Evolutionary conservation across 53 echinoderm and acorn worm genomes (phyloP).

Genomic region (Apostichopus leukothele): DNA sequence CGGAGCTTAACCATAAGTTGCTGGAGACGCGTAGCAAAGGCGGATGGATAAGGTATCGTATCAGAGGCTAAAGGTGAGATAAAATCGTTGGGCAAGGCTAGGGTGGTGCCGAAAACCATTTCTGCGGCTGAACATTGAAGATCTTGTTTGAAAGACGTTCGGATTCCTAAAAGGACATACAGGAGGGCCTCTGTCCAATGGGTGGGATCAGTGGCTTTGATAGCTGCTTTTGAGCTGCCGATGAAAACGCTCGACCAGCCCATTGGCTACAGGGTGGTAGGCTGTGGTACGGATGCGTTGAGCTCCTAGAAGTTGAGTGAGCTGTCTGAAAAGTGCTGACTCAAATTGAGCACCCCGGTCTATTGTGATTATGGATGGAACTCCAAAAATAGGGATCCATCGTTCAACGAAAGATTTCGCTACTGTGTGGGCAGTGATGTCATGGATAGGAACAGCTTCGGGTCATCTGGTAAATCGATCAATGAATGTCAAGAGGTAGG

Average conservation of each 20-base stretch:
- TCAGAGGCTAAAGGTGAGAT: background rate
- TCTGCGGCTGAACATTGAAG: constrained; percentile 31
- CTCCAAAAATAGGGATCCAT: constrained; percentile 38
- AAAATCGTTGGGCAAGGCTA: constrained; percentile 24
- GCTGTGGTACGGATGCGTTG: constrained; percentile 23
- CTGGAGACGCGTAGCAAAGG: background rate
- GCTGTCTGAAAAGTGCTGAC: constrained; percentile 29
- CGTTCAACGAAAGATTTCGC: constrained; percentile 20
- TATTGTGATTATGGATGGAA: constrained; percentile 23
- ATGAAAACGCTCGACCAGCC: constrained; percentile 40
- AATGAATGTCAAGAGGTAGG: constrained; percentile 44
- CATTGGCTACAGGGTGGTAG: constrained; percentile 33
- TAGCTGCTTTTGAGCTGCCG: constrained; percentile 12
- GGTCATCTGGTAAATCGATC: constrained; percentile 28
- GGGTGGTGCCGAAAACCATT: constrained; percentile 50
- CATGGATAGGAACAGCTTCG: constrained; percentile 32
- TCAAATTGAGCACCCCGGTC: constrained; percentile 46
- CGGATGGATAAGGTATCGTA: background rate
- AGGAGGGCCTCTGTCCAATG: constrained; percentile 33
- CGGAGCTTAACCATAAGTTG: background rate
- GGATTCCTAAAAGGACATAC: constrained; percentile 35
- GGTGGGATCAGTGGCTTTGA: background rate
- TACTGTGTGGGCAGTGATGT: constrained; percentile 28
- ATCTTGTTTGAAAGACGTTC: constrained; percentile 28
- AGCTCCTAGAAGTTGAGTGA: constrained; percentile 18